Base-by-base conservation (phyloP, 2,113 vertebrate species). In the Rhabdornis inornatus region DNA sequence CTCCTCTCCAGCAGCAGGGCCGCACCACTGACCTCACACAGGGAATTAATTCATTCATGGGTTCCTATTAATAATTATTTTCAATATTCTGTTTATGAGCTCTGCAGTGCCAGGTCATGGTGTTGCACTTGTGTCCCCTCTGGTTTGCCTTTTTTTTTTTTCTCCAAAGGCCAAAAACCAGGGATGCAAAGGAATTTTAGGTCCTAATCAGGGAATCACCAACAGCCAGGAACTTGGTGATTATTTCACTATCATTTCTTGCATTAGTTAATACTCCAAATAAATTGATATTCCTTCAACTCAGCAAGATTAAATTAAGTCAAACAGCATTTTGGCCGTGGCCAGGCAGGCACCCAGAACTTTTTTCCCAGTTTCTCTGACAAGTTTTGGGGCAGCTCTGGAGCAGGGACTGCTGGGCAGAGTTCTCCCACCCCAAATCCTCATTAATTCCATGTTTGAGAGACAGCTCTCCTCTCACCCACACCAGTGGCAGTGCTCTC, bases 361-460 rank as follows among this genome's bases (percentile, higher is more conserved):
- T 39, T 68, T 80, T 44, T 11, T 11, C 22, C 16, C 11, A 7
- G 3, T 33, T 27, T 77, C 19, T 61, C 35, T 83, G 49, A 4
- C 13, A 37, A 49, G 27, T 15, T 91, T 65, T 40, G 37, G 50
- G 50, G n/a, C 16, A 30, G 2, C 24, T 65, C 35, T 77, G 45
- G 55, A 31, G 57, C 24, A 15, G 0, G 5, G 17, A 10, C 22
- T 1, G 0, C 18, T 7, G 65, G 37, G 37, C 59, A 82, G 55
- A 4, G 0, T 14, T 2, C 33, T 64, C 53, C 37, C 11, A 14
- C 7, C 40, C 35, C 25, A 64, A 53, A 64, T 12, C 33, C 77
- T 64, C 45, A 0, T 14, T 28, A 42, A 25, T 55, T 44, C 47
- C 27, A 6, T 3, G 6, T 39, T 52, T 28, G 30, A 39, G 65